Conservation (phyloP, 1,140 invertebrate genomes). For the Trichonephila inaurata region DNA sequence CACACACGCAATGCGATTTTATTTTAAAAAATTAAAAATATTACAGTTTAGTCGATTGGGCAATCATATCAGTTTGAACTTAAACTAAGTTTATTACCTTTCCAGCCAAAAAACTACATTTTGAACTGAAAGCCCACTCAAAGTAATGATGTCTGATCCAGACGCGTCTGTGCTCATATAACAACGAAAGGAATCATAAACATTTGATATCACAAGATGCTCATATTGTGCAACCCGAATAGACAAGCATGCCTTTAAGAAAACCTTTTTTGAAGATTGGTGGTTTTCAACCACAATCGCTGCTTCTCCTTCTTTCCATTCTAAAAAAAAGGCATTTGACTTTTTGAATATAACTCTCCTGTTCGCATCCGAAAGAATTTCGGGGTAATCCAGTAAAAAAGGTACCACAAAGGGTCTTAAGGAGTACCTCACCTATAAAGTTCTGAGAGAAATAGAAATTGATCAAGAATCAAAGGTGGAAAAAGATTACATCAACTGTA, state of each 20-base stretch:
- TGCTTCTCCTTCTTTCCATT: not conserved
- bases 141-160: not conserved
- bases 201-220: slow-evolving; percentile 11
- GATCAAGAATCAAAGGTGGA: not conserved
- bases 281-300: slow-evolving; percentile 39
- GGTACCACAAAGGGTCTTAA: slow-evolving; percentile 61
- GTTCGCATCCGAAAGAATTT: slow-evolving; percentile 1
- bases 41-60: no score
- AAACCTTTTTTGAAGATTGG: slow-evolving; percentile 49
- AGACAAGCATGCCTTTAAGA: not conserved
- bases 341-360: slow-evolving; percentile 17
- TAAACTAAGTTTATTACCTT: not conserved
- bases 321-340: slow-evolving; percentile 46
- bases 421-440: slow-evolving; percentile 28
- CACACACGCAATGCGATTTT: no score
- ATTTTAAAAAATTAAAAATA: no score
- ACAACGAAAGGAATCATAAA: not conserved
- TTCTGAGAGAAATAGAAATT: slow-evolving; percentile 19
- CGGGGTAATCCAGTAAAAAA: slow-evolving; percentile 60
- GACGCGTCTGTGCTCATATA: not conserved
- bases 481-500: slow-evolving; percentile 1
- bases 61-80: no score
- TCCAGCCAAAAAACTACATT: not conserved
- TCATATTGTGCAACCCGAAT: not conserved
- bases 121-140: not conserved